Conservation (phyloP, 1,140 invertebrate genomes). For the Bombus polaris region DNA sequence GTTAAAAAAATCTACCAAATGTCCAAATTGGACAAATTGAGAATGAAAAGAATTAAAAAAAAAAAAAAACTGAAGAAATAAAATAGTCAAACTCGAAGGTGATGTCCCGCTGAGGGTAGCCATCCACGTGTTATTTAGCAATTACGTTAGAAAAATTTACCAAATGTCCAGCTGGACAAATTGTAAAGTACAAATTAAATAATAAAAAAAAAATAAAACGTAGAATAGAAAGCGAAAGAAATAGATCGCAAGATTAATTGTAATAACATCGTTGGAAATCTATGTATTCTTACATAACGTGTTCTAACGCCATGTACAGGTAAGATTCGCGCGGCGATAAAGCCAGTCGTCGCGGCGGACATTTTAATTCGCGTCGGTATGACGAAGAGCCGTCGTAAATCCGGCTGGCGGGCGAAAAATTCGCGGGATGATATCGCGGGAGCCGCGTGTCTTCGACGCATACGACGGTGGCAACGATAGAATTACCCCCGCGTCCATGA, state of each 20-base stretch:
- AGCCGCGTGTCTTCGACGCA: conserved; percentile 25
- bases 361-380: conserved; percentile 28
- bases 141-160: no score
- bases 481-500: conserved; percentile 34
- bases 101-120: accelerated
- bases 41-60: no score
- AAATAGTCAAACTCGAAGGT: no score
- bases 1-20: no score
- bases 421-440: conserved; percentile 24
- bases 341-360: neutral
- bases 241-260: neutral
- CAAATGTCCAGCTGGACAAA: no score
- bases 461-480: conserved; percentile 30
- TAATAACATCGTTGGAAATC: neutral
- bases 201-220: no score
- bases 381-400: conserved; percentile 35
- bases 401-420: conserved; percentile 31
- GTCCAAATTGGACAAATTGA: no score
- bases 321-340: conserved; percentile 20
- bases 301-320: neutral
- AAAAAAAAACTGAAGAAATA: no score
- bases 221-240: no score
- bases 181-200: no score
- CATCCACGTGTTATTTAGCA: no score
- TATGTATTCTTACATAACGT: neutral